Base-by-base conservation (phyloP, 2,888 invertebrate species). In the Furcula furcula region DNA sequence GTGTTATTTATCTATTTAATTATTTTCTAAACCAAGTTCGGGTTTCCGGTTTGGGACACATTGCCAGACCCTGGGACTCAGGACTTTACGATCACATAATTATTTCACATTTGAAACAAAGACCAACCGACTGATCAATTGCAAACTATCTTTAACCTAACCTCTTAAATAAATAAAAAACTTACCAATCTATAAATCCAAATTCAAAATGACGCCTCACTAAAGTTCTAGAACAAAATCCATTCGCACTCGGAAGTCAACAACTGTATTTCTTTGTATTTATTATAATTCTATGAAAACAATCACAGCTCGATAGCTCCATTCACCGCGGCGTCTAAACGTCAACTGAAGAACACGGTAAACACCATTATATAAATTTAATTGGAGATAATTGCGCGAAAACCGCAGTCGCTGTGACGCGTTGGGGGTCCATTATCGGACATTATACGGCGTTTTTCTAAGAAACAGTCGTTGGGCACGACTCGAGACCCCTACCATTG, bases 301-400 rank as follows among this genome's bases (percentile, higher is more conserved):
- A 22, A 10, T 7, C 30, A 21, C 21, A 14, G 29, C 34, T 19
- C 44, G 39, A 29, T 33, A 31, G 36, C 40, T 37, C 49, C 21
- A 37, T 12, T 36, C 65, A 33, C 64, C 45, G 34, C 61, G 55
- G 47, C 50, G 59, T 46, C 48, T 28, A 57, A 55, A 65, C 55
- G 43, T 64, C 59, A 57, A 82, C 82, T 83, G 77, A 74, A 60
- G 65, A 57, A 57, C 42, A 51, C 69, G 56, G 66, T 70, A 76
- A 77, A 83, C 75, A 79, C 65, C 67, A 73, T 76, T 72, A 74
- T 69, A 79, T 76, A 69, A 72, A 77, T 69, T 77, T 79, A 83
- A 83, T 83, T 78, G 75, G 39, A 69, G 64, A 71, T 77, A 79
- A 82, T 81, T 75, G 69, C 76, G 74, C 65, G 65, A 73, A 76